Evolutionary conservation across 2,113 vertebrate species (phyloP).

Genomic region (Lampris megalopsis): DNA sequence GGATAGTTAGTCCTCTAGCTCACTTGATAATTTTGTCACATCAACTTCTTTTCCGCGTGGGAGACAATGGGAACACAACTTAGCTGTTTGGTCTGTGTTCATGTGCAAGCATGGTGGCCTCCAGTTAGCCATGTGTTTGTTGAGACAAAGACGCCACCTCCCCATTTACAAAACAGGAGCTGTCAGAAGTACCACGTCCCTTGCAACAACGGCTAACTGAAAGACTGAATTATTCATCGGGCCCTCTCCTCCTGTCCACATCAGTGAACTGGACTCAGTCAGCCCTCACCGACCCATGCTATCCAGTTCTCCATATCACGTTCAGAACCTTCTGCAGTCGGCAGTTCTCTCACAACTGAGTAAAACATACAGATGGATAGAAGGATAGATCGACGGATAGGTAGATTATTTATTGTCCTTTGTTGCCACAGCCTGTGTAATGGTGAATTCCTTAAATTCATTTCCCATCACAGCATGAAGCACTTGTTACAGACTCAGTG

Average conservation of each 20-base stretch:
- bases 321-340: conserved; percentile 26
- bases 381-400: too few relatives aligned
- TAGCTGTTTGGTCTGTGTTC: too few relatives aligned
- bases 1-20: too few relatives aligned
- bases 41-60: too few relatives aligned
- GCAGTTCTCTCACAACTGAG: conserved; percentile 3
- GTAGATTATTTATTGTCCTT: too few relatives aligned
- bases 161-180: conserved; percentile 53
- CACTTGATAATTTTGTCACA: too few relatives aligned
- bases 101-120: neutral
- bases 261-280: conserved; percentile 49
- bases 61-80: too few relatives aligned
- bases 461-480: conserved; percentile 31
- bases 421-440: too few relatives aligned
- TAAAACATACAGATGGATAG: neutral
- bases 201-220: conserved; percentile 59
- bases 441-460: conserved; percentile 8
- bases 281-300: conserved; percentile 32
- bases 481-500: conserved; percentile 9
- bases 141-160: conserved; percentile 15
- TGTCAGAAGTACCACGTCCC: conserved; percentile 37
- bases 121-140: conserved; percentile 4
- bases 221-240: conserved; percentile 71
- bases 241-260: conserved; percentile 30
- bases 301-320: conserved; percentile 52